Conservation (phyloP, 1,140 invertebrate species). For the Magallana angulata region DNA sequence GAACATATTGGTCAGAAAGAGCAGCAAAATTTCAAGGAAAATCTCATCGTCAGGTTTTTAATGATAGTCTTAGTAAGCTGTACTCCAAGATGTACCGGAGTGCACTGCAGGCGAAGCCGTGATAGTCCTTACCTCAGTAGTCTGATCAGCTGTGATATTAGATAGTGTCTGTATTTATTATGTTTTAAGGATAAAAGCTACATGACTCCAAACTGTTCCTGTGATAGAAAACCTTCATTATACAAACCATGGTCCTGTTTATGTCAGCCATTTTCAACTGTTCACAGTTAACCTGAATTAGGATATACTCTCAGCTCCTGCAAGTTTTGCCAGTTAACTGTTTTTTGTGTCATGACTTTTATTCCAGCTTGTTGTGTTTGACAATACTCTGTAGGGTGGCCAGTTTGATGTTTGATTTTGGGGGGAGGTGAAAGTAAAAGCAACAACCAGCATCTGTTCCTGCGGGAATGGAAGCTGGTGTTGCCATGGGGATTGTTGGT, state of each 20-base stretch:
- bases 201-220: background rate
- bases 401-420: background rate
- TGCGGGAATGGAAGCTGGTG: too few relatives aligned
- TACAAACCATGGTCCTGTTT: background rate
- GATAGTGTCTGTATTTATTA: conserved; percentile 29
- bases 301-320: too few relatives aligned
- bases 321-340: background rate
- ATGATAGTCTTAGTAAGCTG: conserved; percentile 53
- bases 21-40: conserved; percentile 53
- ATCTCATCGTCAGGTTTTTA: conserved; percentile 59
- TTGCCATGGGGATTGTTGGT: too few relatives aligned
- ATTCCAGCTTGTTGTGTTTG: conserved; percentile 17
- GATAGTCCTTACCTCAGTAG: conserved; percentile 20
- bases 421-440: background rate
- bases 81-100: conserved; percentile 53
- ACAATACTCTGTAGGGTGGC: conserved; percentile 23
- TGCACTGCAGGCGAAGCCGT: background rate
- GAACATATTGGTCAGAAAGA: conserved; percentile 58
- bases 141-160: conserved; percentile 32
- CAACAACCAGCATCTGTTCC: too few relatives aligned
- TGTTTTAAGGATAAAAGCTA: conserved; percentile 26
- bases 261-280: background rate
- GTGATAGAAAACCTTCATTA: background rate
- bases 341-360: background rate
- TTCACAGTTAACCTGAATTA: background rate